Conservation (phyloP, 30 jellyfish, hydroid and myxozoan species). For the Sanderia malayensis region DNA sequence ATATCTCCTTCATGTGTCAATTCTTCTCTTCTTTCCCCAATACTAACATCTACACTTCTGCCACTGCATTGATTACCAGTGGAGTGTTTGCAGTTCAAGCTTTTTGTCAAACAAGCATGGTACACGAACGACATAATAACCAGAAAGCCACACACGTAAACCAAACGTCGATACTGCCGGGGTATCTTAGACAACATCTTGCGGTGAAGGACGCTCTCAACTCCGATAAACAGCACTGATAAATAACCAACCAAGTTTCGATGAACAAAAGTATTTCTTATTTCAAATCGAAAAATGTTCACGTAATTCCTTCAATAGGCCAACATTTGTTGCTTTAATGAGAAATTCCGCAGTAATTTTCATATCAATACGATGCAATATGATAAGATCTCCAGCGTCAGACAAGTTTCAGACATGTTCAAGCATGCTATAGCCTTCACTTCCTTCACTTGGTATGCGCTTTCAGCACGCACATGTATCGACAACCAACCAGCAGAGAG, state of each 20-base stretch:
- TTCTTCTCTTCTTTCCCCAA: too few species aligned
- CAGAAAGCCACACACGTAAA: background rate
- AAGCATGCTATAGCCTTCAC: background rate
- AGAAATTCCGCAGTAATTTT: background rate
- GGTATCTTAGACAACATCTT: constrained; percentile 7
- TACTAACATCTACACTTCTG: too few species aligned
- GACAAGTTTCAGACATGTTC: background rate
- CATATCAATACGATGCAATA: background rate
- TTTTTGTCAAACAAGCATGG: background rate
- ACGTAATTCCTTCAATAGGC: background rate
- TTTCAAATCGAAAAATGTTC: too few species aligned
- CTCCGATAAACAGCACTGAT: too few species aligned
- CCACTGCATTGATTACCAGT: background rate
- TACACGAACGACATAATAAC: background rate
- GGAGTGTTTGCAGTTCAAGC: background rate
- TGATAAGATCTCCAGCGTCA: background rate
- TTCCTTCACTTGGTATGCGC: background rate
- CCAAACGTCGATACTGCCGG: constrained; percentile 1
- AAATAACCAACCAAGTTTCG: too few species aligned
- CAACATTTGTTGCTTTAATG: background rate
- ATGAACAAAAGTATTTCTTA: too few species aligned
- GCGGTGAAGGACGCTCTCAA: too few species aligned
- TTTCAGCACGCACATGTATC: too few species aligned
- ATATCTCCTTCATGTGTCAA: too few species aligned
- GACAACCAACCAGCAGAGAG: too few species aligned